Evolutionary conservation across 2,888 invertebrate genomes (phyloP).

Genomic region (Amorpha juglandis): DNA sequence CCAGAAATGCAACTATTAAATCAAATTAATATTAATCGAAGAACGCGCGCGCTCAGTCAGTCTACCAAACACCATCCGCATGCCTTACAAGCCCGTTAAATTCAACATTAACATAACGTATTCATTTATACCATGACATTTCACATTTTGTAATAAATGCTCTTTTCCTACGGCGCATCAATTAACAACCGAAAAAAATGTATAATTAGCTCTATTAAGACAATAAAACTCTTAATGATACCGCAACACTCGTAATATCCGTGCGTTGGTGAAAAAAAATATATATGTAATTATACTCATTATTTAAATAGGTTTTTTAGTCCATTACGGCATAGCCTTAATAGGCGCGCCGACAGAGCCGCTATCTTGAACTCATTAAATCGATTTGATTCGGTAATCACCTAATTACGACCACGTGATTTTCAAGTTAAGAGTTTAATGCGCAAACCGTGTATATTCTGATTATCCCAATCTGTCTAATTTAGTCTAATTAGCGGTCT

Average conservation of each 20-base stretch:
- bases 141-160: constrained; percentile 83
- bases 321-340: constrained; percentile 76
- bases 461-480: constrained; percentile 74
- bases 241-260: constrained; percentile 81
- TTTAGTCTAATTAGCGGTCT: constrained; percentile 67
- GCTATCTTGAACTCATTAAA: constrained; percentile 82
- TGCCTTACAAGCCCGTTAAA: constrained; percentile 75
- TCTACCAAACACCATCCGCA: constrained; percentile 65
- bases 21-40: background rate
- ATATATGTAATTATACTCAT: constrained; percentile 81
- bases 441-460: constrained; percentile 78
- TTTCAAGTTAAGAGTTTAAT: constrained; percentile 76
- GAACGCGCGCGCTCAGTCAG: constrained; percentile 36
- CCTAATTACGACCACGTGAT: constrained; percentile 81
- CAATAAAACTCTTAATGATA: constrained; percentile 84
- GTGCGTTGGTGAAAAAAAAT: constrained; percentile 80
- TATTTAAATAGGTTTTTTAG: constrained; percentile 83
- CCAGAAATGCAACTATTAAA: too few species aligned
- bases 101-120: constrained; percentile 79
- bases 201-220: constrained; percentile 84
- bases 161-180: constrained; percentile 79
- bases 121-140: constrained; percentile 83
- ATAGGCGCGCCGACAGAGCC: constrained; percentile 74
- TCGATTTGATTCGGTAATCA: constrained; percentile 84
- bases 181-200: constrained; percentile 83